These are phyloP conservation scores for Diadromus collaris DNA, from an alignment of 2,888 invertebrate species.

Conservation along the genomic window DNA sequence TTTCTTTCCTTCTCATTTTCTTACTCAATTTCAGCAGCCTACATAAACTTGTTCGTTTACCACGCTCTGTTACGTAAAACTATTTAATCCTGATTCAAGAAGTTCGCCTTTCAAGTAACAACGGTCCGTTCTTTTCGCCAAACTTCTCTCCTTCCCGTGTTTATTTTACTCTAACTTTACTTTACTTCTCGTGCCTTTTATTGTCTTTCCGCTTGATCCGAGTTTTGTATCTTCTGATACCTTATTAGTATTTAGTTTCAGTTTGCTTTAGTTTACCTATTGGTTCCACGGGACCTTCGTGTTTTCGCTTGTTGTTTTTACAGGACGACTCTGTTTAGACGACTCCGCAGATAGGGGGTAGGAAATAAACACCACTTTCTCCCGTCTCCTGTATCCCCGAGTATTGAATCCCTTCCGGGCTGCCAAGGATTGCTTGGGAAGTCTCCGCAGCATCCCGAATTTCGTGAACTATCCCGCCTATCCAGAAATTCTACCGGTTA, in stretches of 20 bases:
- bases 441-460: constrained; percentile 29
- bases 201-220: not conserved
- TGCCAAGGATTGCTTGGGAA: constrained; percentile 18
- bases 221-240: too few relatives aligned
- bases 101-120: not conserved
- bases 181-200: constrained; percentile 5
- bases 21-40: not conserved
- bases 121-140: not conserved
- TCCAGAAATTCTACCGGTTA: constrained; percentile 33
- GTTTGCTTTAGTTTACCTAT: too few relatives aligned
- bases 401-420: constrained; percentile 30
- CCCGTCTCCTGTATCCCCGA: not conserved
- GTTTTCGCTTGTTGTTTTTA: too few relatives aligned
- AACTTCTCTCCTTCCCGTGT: not conserved
- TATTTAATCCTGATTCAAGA: not conserved
- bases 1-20: not conserved
- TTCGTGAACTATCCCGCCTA: constrained; percentile 6
- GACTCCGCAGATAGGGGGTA: not conserved
- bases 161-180: too few relatives aligned
- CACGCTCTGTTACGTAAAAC: constrained; percentile 1
- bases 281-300: too few relatives aligned
- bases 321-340: too few relatives aligned
- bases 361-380: not conserved
- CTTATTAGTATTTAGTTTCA: too few relatives aligned
- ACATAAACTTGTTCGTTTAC: constrained; percentile 3